phyloP scores from a whole-genome alignment of 1,140 invertebrate genomes.

The Hyles vespertilio region DNA sequence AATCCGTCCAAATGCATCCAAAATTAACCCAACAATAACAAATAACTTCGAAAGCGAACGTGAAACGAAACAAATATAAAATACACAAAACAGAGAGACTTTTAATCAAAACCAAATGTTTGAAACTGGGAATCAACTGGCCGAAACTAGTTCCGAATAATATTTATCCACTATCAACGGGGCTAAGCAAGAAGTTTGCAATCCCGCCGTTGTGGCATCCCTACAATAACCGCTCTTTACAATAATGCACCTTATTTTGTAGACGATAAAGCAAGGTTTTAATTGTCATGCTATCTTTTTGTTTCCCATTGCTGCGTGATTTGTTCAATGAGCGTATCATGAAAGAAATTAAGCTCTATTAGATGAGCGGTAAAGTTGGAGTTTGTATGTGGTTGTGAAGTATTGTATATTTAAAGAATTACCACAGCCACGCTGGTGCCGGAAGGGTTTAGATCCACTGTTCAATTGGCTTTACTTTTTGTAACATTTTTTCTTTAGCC shows the following conservation, averaged over 20 bases:
- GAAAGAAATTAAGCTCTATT: background rate
- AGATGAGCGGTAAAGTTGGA: slow-evolving; percentile 10
- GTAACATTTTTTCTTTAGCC: too few species aligned
- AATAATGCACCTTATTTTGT: slow-evolving; percentile 21
- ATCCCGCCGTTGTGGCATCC: slow-evolving; percentile 14
- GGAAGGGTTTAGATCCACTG: slow-evolving; percentile 8
- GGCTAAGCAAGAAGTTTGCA: slow-evolving; percentile 34
- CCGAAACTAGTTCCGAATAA: slow-evolving; percentile 49
- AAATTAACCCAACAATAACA: too few species aligned
- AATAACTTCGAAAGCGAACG: too few species aligned
- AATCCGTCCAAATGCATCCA: too few species aligned
- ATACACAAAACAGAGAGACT: slow-evolving; percentile 17
- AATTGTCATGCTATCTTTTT: slow-evolving; percentile 20
- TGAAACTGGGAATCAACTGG: slow-evolving; percentile 41
- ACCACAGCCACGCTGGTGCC: background rate
- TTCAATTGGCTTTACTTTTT: too few species aligned
- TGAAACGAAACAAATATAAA: slow-evolving; percentile 3
- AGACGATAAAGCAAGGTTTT: background rate
- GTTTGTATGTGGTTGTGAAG: background rate
- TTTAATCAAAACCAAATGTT: slow-evolving; percentile 44
- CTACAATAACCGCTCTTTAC: slow-evolving; percentile 5
- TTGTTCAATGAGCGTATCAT: slow-evolving; percentile 10
- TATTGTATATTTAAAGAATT: slow-evolving; percentile 12
- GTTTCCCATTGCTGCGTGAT: slow-evolving; percentile 22
- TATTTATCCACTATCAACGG: slow-evolving; percentile 46